Base-by-base conservation (phyloP, 2,888 invertebrate genomes). In the Celastrina argiolus region DNA sequence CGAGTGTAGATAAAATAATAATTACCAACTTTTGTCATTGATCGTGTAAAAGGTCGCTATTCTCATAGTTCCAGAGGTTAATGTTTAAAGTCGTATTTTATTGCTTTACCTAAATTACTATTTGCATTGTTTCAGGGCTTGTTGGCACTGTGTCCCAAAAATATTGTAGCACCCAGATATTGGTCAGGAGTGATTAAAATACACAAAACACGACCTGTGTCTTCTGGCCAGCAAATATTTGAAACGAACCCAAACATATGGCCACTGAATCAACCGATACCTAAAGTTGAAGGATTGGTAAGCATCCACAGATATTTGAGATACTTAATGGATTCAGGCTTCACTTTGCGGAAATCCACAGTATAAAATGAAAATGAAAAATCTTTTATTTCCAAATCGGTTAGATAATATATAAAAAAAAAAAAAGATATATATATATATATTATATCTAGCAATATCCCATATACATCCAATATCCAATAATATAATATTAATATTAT, bases 181-280 rank as follows among this genome's bases (percentile, higher is more conserved):
- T 79, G 81, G 51, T 92, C 92, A 64, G 94, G 94, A 12, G 75
- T 74, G 0, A 71, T 42, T 0, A 78, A 78, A 14, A 63, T 84
- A 3, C 75, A 93, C 83, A 66, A 91, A 10, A 69, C 67, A 0
- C 74, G 95, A 31, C 92, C 91, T 0, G 76, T 94, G 0, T 94
- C 94, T 0, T 85, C 85, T 1, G 94, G 92, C 0, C 81, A 78
- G 18, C 94, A 95, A 76, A 86, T 88, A 65, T 95, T 87, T 74
- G 92, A 93, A 56, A 93, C 93, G 0, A 90, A 94, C 72, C 84
- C 90, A 66, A 81, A 88, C 1, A 73, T 92, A 56, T 95, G 93
- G 92, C 95, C 95, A 0, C 73, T 95, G 18, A 93, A 92, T 69
- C 82, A 75, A 56, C 74, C 75, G 0, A 69, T 74, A 41, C 70